phyloP scores from a whole-genome alignment of 2,113 vertebrate species.

The Motacilla tschutschensis region DNA sequence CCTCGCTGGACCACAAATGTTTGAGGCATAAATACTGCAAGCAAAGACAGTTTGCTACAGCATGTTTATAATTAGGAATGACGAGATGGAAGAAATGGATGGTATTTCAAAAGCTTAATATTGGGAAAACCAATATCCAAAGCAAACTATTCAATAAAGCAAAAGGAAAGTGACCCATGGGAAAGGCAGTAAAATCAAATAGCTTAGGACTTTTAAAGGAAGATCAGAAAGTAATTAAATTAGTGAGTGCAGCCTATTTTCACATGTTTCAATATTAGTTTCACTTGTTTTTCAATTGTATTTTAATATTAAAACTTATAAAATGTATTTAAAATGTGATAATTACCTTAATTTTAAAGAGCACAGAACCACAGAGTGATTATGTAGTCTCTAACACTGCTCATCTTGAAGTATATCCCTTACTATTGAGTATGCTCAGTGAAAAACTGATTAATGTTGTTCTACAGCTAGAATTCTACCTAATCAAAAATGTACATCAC shows the following conservation, averaged over 20 bases:
- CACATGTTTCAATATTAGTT: background rate
- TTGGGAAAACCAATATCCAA: background rate
- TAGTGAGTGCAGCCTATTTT: background rate
- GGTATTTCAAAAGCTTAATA: background rate
- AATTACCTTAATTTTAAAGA: background rate
- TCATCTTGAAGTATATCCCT: background rate
- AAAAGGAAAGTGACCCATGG: background rate
- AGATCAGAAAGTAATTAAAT: background rate
- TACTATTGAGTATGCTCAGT: background rate
- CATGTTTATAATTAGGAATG: background rate
- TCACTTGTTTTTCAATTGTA: background rate
- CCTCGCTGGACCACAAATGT: background rate
- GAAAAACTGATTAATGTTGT: conserved; percentile 9
- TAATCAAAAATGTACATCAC: background rate
- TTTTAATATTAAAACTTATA: background rate
- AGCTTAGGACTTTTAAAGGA: background rate
- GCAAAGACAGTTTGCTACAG: background rate
- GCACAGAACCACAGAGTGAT: background rate
- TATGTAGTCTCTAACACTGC: background rate
- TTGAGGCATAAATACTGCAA: background rate
- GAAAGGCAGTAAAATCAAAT: background rate
- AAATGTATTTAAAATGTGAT: conserved; percentile 10
- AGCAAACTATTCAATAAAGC: background rate
- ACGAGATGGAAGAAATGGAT: background rate
- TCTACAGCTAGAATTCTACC: background rate